Conservation (phyloP, 2,888 invertebrate genomes). For the Nephrotoma guestfalica region DNA sequence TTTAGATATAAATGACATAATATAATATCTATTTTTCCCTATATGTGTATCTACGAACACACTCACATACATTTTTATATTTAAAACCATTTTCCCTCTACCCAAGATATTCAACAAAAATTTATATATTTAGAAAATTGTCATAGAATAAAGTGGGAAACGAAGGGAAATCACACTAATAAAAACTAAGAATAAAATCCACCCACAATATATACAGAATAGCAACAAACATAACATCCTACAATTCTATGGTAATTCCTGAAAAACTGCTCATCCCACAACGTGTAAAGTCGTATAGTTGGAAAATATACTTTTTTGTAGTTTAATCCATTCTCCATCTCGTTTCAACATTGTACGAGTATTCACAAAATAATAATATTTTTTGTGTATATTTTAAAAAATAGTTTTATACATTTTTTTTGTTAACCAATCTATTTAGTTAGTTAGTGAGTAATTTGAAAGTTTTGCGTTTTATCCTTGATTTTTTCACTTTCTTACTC, state of each 20-base stretch:
- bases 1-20: conserved; percentile 1
- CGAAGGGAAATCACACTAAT: background rate
- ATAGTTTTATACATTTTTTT: background rate
- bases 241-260: background rate
- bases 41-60: background rate
- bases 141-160: background rate
- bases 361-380: background rate
- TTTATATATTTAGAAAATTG: background rate
- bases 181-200: background rate
- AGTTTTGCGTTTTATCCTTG: background rate
- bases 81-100: conserved; percentile 1
- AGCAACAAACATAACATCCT: background rate
- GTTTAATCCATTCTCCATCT: background rate
- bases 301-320: background rate
- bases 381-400: background rate
- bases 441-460: background rate
- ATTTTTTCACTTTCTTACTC: background rate
- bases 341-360: background rate
- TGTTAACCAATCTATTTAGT: background rate
- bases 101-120: background rate
- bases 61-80: background rate
- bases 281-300: background rate
- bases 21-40: background rate
- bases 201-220: background rate
- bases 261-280: background rate